Conservation (phyloP, 2,113 vertebrate species). For the Microcebus lehilahytsara region DNA sequence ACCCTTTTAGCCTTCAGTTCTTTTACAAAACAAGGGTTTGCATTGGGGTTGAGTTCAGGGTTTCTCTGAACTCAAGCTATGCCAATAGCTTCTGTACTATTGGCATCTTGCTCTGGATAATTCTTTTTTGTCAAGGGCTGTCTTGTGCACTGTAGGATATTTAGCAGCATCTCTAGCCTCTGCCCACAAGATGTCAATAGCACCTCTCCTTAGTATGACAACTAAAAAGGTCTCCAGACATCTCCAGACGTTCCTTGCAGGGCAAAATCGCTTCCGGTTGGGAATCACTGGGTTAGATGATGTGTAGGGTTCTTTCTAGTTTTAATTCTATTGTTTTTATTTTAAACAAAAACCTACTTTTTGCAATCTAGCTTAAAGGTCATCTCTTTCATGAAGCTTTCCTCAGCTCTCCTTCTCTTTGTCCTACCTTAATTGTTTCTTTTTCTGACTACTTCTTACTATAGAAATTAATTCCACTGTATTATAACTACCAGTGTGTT, state of each 20-base stretch:
- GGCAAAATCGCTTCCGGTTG: neutral
- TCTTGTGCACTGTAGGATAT: neutral
- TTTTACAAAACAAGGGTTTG: neutral
- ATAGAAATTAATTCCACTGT: neutral
- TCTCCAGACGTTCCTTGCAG: neutral
- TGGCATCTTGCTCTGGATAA: neutral
- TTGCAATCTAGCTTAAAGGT: neutral
- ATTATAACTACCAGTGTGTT: neutral
- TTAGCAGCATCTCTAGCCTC: neutral
- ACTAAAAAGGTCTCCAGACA: neutral
- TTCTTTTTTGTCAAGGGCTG: neutral
- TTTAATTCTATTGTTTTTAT: slow-evolving; percentile 22
- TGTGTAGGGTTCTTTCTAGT: neutral
- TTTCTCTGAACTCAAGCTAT: too few relatives aligned
- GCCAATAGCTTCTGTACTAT: neutral
- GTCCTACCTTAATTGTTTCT: slow-evolving; percentile 25
- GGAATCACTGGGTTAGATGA: neutral
- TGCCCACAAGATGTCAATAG: neutral
- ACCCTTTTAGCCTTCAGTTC: neutral
- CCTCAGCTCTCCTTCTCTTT: neutral
- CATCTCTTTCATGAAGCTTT: slow-evolving; percentile 18
- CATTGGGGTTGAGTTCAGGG: neutral
- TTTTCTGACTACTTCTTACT: neutral
- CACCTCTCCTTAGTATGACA: neutral
- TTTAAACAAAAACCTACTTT: neutral